These are phyloP conservation scores for Ophraella communa DNA, from an alignment of 2,888 invertebrate genomes.

Conservation along the genomic window DNA sequence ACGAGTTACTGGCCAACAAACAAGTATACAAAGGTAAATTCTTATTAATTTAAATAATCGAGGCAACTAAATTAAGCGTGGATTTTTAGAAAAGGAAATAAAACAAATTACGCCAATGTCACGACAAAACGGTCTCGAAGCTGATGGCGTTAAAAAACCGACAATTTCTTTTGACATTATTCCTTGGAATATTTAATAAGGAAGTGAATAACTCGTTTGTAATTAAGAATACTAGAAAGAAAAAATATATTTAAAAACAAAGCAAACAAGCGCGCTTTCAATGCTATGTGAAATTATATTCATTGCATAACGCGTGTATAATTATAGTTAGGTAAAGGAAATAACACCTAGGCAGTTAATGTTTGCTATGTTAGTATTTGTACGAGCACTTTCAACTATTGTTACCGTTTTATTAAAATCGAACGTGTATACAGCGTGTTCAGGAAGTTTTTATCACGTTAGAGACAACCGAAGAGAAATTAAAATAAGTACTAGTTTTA, in stretches of 20 bases:
- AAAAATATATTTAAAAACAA: constrained; percentile 5
- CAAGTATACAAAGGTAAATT: too few relatives aligned
- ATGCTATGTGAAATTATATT: constrained; percentile 17
- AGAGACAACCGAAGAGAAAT: too few relatives aligned
- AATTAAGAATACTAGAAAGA: too few relatives aligned
- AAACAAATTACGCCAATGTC: too few relatives aligned
- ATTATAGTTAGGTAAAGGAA: constrained; percentile 11
- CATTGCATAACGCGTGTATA: constrained; percentile 24
- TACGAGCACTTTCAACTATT: not conserved
- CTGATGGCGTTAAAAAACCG: not conserved
- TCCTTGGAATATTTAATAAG: constrained; percentile 8
- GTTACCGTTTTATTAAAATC: not conserved
- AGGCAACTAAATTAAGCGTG: too few relatives aligned
- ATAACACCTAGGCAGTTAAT: constrained; percentile 18
- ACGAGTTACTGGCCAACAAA: too few relatives aligned
- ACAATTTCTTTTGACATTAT: not conserved
- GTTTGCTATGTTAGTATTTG: not conserved
- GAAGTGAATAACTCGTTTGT: constrained; percentile 15
- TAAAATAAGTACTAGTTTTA: too few relatives aligned
- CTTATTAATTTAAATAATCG: too few relatives aligned
- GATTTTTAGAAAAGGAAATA: too few relatives aligned
- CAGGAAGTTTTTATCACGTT: too few relatives aligned
- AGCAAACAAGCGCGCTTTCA: constrained; percentile 19
- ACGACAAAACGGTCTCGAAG: too few relatives aligned
- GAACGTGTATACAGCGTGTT: not conserved